Conservation (phyloP, 2,113 vertebrate genomes). For the Machaerirhynchus nigripectus region DNA sequence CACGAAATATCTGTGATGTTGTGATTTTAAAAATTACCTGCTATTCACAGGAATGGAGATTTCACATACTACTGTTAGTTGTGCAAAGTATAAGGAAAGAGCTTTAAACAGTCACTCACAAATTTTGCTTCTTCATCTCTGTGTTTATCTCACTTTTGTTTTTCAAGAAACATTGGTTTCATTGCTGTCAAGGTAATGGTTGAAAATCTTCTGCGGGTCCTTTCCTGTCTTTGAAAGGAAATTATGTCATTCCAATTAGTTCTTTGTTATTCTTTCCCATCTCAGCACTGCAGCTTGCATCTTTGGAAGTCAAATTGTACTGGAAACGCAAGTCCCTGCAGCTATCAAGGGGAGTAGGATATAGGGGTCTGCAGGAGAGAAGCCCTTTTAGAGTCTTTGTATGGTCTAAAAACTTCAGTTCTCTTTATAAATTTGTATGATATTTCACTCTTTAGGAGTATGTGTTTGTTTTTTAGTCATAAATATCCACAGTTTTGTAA, state of each 20-base stretch:
- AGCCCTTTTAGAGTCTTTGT: rapidly evolving
- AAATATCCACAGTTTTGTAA: neutral
- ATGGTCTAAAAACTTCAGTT: neutral
- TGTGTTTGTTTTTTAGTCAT: neutral
- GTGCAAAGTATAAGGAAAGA: neutral
- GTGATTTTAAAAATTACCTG: neutral
- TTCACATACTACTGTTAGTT: neutral
- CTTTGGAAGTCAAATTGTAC: neutral
- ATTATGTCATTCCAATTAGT: neutral
- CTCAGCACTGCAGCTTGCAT: neutral
- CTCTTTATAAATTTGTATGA: neutral
- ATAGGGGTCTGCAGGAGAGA: neutral
- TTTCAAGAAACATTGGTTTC: neutral
- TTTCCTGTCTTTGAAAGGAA: neutral
- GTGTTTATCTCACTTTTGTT: neutral
- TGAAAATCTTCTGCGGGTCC: neutral
- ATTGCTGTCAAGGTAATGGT: neutral
- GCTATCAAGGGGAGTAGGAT: neutral
- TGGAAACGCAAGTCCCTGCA: neutral
- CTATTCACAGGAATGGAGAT: neutral
- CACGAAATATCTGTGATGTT: neutral
- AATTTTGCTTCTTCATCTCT: neutral
- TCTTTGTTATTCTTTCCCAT: neutral
- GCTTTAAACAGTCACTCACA: neutral
- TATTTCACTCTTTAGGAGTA: neutral